Percentiles rank a stretch among this genome's conserved stretches.
phyloP scores from a whole-genome alignment of 2,113 vertebrate genomes.

The Hippoglossus stenolepis region DNA sequence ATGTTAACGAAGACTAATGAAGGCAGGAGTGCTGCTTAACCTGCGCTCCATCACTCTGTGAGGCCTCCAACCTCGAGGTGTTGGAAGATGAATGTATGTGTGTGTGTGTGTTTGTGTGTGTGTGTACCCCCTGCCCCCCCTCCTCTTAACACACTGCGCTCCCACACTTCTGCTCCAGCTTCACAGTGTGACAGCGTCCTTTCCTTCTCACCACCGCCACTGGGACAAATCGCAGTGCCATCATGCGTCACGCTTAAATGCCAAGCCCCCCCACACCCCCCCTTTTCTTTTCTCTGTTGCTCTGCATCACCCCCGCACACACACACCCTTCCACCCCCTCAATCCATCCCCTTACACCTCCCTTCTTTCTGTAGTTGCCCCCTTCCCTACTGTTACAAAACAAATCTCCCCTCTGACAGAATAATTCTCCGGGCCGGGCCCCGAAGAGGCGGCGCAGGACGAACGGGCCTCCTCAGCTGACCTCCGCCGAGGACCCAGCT shows the following conservation, averaged over 20 bases:
- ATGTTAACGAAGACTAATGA: slow-evolving; percentile 62
- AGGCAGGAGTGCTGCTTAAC: slow-evolving; percentile 60
- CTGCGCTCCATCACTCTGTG: slow-evolving; percentile 53
- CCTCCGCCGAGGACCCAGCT: slow-evolving; percentile 60
- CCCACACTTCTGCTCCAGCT: slow-evolving; percentile 55
- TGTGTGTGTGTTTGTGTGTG: slow-evolving; percentile 17
- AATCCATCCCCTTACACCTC: slow-evolving; percentile 41
- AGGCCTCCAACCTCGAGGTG: slow-evolving; percentile 45
- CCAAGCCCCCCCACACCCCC: slow-evolving; percentile 29
- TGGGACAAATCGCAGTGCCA: slow-evolving; percentile 74
- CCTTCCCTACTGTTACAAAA: slow-evolving; percentile 71
- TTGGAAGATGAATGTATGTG: slow-evolving; percentile 18
- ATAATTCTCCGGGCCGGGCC: slow-evolving; percentile 70
- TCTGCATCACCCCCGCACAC: slow-evolving; percentile 23
- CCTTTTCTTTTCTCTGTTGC: slow-evolving; percentile 49
- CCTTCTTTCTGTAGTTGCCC: slow-evolving; percentile 61
- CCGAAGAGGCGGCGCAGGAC: slow-evolving; percentile 30
- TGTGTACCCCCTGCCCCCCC: neutral
- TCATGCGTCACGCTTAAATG: slow-evolving; percentile 66
- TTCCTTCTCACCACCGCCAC: slow-evolving; percentile 33
- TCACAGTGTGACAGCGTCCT: slow-evolving; percentile 58
- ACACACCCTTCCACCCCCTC: slow-evolving; percentile 23
- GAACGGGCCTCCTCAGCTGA: slow-evolving; percentile 57
- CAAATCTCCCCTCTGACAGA: slow-evolving; percentile 78
- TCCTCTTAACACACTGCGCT: slow-evolving; percentile 38